Evolutionary conservation across 2,888 invertebrate species (phyloP), one percentile per base, ranked within the genome.

Genomic region (Stramonita haemastoma): DNA sequence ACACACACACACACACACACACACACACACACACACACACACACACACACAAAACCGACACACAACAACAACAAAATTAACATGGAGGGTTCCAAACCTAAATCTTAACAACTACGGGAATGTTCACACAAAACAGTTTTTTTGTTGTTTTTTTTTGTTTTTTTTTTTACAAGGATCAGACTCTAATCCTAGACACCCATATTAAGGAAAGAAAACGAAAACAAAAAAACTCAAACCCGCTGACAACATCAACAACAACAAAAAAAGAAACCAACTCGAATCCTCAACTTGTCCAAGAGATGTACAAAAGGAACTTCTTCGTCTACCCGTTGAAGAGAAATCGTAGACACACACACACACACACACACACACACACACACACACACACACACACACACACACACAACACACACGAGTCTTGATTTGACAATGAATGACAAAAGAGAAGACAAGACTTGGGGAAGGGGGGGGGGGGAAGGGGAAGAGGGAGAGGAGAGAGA

Each of bases 71-170:
- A 79, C 79, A 79, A 79, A 32, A 79, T n/a, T 73, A 26, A 73
- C n/a, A 5, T n/a, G 73, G 73, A 26, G 73, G 46, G 83, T 83
- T 17, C 26, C 6, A 83, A 83, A 34, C 36, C 46, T 17, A 86
- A 46, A 84, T 84, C 56, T 11, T 6, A 32, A 81, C 73, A 66
- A 81, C 73, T 77, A 79, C 57, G 87, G 87, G 87, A 87, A 87
- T 87, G 87, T 87, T 79, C 36, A 87, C 79, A 87, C 79, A 2
- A 87, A 87, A 73, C 87, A 87, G 87, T 81, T 26, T 56, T 57
- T 46, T 46, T 46, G 8, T 46, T 46, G 87, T 26, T 56, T 57
- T 46, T 46, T 46, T 5, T 46, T 46, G 8, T 46, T 46, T 5
- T 46, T 46, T 8, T 81, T 26, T 56, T 57, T 26, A 79, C 79